Percentiles rank a stretch among this genome's conserved stretches.
These are phyloP conservation scores for Brachyistius frenatus DNA, from an alignment of 2,113 vertebrate species.

Conservation along the genomic window DNA sequence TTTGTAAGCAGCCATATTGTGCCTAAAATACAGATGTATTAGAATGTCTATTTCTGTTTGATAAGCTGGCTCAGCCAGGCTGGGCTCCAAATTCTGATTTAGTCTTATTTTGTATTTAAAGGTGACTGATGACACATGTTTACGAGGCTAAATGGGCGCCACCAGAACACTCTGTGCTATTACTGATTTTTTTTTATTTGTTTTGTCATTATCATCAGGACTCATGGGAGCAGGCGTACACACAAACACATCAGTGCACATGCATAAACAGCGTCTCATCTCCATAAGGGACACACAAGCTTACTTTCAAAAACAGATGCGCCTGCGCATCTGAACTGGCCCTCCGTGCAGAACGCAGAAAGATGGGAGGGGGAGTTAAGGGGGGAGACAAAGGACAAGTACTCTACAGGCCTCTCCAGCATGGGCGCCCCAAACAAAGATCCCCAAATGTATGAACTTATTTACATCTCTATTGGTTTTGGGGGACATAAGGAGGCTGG, in stretches of 20 bases:
- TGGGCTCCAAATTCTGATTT: conserved; percentile 10
- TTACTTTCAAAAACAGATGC: conserved; percentile 33
- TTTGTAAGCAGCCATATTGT: conserved; percentile 36
- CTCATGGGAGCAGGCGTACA: conserved; percentile 31
- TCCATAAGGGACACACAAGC: conserved; percentile 27
- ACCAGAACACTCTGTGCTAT: conserved; percentile 2
- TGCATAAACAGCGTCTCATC: conserved; percentile 28
- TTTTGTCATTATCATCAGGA: conserved; percentile 25
- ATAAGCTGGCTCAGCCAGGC: conserved; percentile 14
- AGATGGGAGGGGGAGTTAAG: conserved; percentile 21
- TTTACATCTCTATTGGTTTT: conserved; percentile 80
- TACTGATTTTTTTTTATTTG: neutral
- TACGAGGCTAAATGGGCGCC: conserved; percentile 20
- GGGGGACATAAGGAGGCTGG: conserved; percentile 50
- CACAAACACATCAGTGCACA: conserved; percentile 8
- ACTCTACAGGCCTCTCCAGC: conserved; percentile 64
- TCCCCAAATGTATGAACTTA: conserved; percentile 78
- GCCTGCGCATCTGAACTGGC: conserved; percentile 9
- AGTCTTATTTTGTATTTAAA: conserved; percentile 19
- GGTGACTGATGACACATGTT: conserved; percentile 33
- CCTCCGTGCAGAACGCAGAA: conserved; percentile 18
- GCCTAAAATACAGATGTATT: conserved; percentile 36
- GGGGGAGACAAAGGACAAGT: conserved; percentile 45
- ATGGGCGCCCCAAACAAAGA: conserved; percentile 72
- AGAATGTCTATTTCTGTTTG: conserved; percentile 11